Evolutionary conservation across 1,140 invertebrate genomes (phyloP), one percentile per base, ranked within the genome.

Genomic region (Plodia interpunctella): DNA sequence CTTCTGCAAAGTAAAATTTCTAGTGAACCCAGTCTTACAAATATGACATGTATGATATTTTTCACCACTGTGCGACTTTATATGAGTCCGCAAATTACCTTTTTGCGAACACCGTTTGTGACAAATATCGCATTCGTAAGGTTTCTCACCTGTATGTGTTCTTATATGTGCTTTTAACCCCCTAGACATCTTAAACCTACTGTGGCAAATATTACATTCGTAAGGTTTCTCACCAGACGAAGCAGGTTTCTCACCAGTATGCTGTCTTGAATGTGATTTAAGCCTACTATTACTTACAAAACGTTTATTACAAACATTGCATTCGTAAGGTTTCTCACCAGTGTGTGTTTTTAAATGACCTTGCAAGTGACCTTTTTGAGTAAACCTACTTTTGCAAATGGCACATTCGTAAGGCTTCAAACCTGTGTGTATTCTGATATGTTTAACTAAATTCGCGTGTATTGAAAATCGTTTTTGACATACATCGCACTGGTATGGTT

Each of bases 401-500:
- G 9, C 17, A 49, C 44, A 49, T 15, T 49, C 44, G 18, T 49
- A 49, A n/a, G 44, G 66, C 32, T 57, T 62, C 18, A 57, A 49
- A 15, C 67, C 67, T 4, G 55, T 61, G 56, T 69, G 67, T 30
- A 50, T 59, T 20, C 51, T 49, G 6, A 49, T 17, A 49, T 49
- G 44, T 15, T 17, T 17, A 17, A 17, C 18, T 18, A 49, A 49
- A 49, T 18, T 49, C n/a, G n/a, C n/a, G n/a, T 49, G n/a, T 49
- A 17, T 6, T 17, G n/a, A 17, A 15, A n/a, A 49, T 49, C 44
- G n/a, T n/a, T 49, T 17, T 5, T 49, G 9, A 49, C 44, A 49
- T 10, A 92, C 84, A 56, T 91, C 92, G 76, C 21, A 25, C 6
- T 25, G 2, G 6, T 25, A 25, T 25, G 21, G 21, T 25, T 25